Conservation (phyloP, 23 tunicate genomes). For the Clavelina lepadiformis region DNA sequence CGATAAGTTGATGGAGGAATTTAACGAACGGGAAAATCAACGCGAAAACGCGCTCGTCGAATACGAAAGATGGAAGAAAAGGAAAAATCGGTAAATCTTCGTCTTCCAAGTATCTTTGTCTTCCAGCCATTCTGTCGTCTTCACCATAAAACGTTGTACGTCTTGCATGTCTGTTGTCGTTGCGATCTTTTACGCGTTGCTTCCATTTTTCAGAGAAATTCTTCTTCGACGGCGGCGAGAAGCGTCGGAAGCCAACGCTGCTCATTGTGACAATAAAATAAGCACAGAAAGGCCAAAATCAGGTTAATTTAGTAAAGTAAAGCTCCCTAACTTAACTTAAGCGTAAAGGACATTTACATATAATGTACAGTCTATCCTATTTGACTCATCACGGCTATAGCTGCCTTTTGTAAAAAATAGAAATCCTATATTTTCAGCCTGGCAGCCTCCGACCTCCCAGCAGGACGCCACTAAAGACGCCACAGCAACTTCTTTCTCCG, state of each 20-base stretch:
- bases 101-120: not conserved
- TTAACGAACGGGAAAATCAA: slow-evolving; percentile 60
- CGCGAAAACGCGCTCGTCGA: slow-evolving; percentile 56
- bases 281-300: not conserved
- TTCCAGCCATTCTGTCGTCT: not conserved
- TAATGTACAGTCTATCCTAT: too few relatives aligned
- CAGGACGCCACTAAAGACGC: slow-evolving; percentile 6
- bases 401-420: too few relatives aligned
- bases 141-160: not conserved
- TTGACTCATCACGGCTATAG: too few relatives aligned
- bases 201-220: slow-evolving; percentile 31
- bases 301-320: not conserved
- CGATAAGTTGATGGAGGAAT: slow-evolving; percentile 67
- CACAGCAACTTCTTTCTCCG: slow-evolving; percentile 53
- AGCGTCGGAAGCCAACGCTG: slow-evolving; percentile 25
- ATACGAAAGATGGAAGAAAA: slow-evolving; percentile 77
- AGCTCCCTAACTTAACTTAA: too few relatives aligned
- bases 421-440: too few relatives aligned
- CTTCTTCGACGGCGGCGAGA: slow-evolving; percentile 66
- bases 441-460: too few relatives aligned
- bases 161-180: too few relatives aligned
- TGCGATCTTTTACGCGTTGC: not conserved
- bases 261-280: not conserved
- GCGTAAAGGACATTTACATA: too few relatives aligned
- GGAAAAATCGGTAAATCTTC: slow-evolving; percentile 49